Conservation (phyloP, 2,797 vertebrate species). For the Simalia tracyae region DNA sequence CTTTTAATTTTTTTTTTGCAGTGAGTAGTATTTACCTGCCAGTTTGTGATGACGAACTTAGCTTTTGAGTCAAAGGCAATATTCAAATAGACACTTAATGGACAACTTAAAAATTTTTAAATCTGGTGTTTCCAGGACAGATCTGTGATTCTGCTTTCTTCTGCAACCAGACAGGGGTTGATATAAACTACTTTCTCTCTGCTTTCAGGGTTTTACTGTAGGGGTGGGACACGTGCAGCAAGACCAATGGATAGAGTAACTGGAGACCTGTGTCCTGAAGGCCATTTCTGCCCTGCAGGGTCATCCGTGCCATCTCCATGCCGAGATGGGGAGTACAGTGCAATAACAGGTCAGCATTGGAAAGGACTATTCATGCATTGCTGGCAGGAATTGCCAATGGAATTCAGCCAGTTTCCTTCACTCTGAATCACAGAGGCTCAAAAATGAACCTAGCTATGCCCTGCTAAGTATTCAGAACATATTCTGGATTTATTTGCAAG, state of each 20-base stretch:
- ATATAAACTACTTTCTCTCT: neutral
- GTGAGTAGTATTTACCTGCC: no score
- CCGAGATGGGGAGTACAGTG: conserved; percentile 78
- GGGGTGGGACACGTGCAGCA: conserved; percentile 70
- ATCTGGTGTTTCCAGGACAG: neutral
- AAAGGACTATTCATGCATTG: neutral
- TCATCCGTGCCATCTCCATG: conserved; percentile 72
- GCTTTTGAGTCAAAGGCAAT: neutral
- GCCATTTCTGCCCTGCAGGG: conserved; percentile 78
- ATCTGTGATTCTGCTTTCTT: neutral
- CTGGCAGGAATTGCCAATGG: neutral
- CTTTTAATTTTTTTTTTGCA: neutral
- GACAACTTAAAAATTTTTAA: neutral
- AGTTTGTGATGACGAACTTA: neutral
- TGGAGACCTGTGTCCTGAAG: conserved; percentile 77
- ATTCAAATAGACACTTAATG: neutral
- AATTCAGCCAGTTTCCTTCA: neutral
- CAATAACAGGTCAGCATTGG: conserved; percentile 75
- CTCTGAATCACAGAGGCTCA: neutral
- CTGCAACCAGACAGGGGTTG: neutral
- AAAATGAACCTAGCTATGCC: neutral
- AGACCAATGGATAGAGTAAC: conserved; percentile 75
- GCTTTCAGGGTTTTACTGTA: conserved; percentile 84
- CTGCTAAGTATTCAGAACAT: neutral
- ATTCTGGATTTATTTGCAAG: neutral